Evolutionary conservation across 1,140 invertebrate species (phyloP).

Genomic region (Aphidius ervi): DNA sequence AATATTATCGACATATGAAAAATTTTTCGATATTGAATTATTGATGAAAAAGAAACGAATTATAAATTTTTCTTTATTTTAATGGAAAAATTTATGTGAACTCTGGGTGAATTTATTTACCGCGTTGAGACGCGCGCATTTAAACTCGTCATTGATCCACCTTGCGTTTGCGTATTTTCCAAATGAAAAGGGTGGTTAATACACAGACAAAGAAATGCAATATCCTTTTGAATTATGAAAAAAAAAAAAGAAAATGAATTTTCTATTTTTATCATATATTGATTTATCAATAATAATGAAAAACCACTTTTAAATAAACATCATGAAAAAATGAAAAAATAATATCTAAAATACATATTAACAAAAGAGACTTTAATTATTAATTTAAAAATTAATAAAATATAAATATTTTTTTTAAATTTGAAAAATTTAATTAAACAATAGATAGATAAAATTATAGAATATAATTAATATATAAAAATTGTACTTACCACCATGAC

Average conservation of each 20-base stretch:
- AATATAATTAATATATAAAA: no score
- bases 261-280: background rate
- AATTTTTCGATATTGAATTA: no score
- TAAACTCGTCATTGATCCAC: constrained; percentile 19
- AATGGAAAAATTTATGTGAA: background rate
- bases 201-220: constrained; percentile 2
- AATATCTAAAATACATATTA: background rate
- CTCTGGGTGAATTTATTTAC: background rate
- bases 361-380: no score
- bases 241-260: background rate
- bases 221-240: background rate
- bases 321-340: background rate
- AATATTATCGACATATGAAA: no score
- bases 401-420: no score
- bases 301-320: background rate
- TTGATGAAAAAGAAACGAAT: background rate
- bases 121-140: constrained; percentile 15
- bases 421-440: no score
- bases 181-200: background rate
- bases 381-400: no score
- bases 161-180: background rate
- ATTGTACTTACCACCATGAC: constrained; percentile 32
- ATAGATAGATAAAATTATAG: no score
- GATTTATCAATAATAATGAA: background rate
- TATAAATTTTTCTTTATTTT: constrained; percentile 3